Evolutionary conservation across 2,888 invertebrate species (phyloP), one percentile per base, ranked within the genome.

Genomic region (Drosophila merina): DNA sequence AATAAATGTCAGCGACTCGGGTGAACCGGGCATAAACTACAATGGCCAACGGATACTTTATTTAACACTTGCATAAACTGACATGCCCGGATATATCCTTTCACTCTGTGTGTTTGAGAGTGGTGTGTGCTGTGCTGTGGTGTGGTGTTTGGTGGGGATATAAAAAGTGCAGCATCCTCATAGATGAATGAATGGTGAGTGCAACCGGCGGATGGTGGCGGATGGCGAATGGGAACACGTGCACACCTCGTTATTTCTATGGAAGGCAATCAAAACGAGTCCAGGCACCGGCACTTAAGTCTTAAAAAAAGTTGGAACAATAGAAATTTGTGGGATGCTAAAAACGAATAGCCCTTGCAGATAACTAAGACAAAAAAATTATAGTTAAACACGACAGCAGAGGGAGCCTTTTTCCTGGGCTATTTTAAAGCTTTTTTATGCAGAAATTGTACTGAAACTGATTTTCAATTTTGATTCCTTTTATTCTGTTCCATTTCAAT

Each of bases 1-100:
- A 73, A 79, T 82, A 82, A 82, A 85, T 82, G 77, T 76, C 77
- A 82, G 33, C 56, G 52, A 36, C 54, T 68, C 51, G 5, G 48
- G 28, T 31, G 57, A 52, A 30, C 68, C 28, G 40, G 56, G 51
- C 60, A 77, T 69, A 75, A 77, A 72, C 69, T 58, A 67, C 55
- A 58, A 68, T 68, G 63, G 49, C 50, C 62, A 31, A 40, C 42
- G 47, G 63, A 80, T 76, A 72, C 57, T 74, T 80, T 78, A 72
- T 80, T 77, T 76, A 76, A 75, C 76, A 78, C 70, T 71, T 80
- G 60, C 63, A 70, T 59, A 72, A 70, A 55, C 60, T 60, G 70
- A 62, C 70, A 60, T 38, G 44, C 20, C 26, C 44, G 40, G 38
- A 49, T 52, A 58, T 38, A 48, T 50, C 36, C 28, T 28, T 7